phyloP scores from a whole-genome alignment of 2,888 invertebrate species.

The Epirrhoe alternata region DNA sequence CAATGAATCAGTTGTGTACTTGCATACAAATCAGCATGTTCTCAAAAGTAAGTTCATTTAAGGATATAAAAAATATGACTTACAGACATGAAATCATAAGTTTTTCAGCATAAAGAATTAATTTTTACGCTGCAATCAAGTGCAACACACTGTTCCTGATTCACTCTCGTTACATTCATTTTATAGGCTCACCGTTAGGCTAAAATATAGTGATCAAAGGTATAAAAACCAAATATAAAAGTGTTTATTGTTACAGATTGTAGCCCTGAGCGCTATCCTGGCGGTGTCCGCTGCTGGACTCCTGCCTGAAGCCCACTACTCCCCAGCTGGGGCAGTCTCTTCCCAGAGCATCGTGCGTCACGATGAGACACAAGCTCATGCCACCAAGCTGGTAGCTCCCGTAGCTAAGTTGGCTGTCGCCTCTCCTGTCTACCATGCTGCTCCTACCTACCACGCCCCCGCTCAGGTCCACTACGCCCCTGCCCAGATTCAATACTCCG shows the following conservation, averaged over 20 bases:
- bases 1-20: constrained; percentile 65
- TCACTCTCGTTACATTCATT: too few relatives aligned
- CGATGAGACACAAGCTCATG: constrained; percentile 54
- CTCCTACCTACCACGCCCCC: constrained; percentile 49
- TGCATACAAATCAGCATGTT: constrained; percentile 66
- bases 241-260: constrained; percentile 53
- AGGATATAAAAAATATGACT: constrained; percentile 17
- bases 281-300: constrained; percentile 73
- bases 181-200: too few relatives aligned
- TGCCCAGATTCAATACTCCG: constrained; percentile 48
- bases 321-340: constrained; percentile 68
- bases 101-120: too few relatives aligned
- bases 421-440: constrained; percentile 52
- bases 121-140: too few relatives aligned
- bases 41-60: constrained; percentile 67
- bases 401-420: constrained; percentile 43
- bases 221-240: too few relatives aligned
- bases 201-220: too few relatives aligned
- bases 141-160: too few relatives aligned
- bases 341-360: constrained; percentile 77
- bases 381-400: constrained; percentile 52
- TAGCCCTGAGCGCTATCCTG: constrained; percentile 69
- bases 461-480: constrained; percentile 48
- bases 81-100: too few relatives aligned
- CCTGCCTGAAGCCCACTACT: constrained; percentile 69